phyloP scores from a whole-genome alignment of 1,140 invertebrate species.

The Prorops nasuta region DNA sequence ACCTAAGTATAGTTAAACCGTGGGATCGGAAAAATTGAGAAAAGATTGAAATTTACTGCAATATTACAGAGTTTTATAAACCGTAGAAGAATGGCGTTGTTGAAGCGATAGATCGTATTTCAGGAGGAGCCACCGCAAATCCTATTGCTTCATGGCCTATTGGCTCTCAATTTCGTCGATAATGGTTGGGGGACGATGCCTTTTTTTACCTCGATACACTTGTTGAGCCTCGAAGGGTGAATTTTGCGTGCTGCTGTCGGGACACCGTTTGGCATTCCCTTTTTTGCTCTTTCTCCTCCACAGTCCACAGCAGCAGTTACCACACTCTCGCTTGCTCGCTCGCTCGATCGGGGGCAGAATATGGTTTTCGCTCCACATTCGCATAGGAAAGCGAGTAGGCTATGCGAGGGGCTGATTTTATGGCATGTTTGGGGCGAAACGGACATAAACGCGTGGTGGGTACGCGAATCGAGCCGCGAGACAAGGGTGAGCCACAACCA shows the following conservation, averaged over 20 bases:
- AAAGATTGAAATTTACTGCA: no score
- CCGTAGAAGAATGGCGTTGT: no score
- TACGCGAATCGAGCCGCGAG: conserved; percentile 24
- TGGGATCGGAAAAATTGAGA: no score
- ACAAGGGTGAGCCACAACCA: conserved; percentile 17
- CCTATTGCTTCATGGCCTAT: conserved; percentile 46
- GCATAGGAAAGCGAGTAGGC: conserved; percentile 35
- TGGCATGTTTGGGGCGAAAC: conserved; percentile 39
- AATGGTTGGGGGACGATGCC: conserved; percentile 39
- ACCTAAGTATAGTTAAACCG: no score
- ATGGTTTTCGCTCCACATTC: conserved; percentile 44
- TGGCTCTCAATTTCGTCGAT: conserved; percentile 54
- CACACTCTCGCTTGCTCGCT: conserved; percentile 16
- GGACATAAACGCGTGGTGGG: conserved; percentile 36
- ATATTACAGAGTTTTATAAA: no score
- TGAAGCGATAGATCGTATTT: background rate
- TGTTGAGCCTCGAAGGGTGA: conserved; percentile 45
- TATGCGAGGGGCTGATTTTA: conserved; percentile 39
- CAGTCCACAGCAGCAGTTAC: conserved; percentile 23
- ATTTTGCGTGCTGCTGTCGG: conserved; percentile 36
- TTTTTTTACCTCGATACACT: conserved; percentile 52
- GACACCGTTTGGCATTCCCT: conserved; percentile 32
- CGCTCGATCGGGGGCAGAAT: conserved; percentile 26
- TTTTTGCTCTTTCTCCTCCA: conserved; percentile 33
- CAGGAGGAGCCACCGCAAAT: background rate